Evolutionary conservation across 2,797 vertebrate species (phyloP), one percentile per base, ranked within the genome.

Genomic region (Scomberomorus guttatus): DNA sequence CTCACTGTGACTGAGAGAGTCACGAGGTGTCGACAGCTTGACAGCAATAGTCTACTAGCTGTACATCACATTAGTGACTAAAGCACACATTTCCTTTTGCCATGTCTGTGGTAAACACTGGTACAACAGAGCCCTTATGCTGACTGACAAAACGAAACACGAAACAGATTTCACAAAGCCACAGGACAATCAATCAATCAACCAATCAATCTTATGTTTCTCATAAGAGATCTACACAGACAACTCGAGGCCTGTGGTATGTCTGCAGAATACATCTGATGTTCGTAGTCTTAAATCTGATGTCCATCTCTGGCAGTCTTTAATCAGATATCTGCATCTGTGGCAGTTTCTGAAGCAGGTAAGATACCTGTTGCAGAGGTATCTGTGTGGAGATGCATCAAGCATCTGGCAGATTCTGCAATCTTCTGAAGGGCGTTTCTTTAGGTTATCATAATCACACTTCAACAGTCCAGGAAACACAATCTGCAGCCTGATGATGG

Each of bases 41-140:
- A 80, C 32, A 72, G 75, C 62, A 54, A 67, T 20, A 69, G 61
- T 70, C 52, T n/a, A 20, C 22, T 42, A 62, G 51, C 61, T 56
- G 48, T 48, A 44, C 67, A 51, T 70, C 76, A 75, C 61, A 84
- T 79, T 60, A 82, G 51, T 60, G 62, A 76, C 69, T 62, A 70
- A 84, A 83, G 75, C 69, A 74, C 61, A 64, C 4, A 62, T 70
- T 83, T 56, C 34, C 44, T 66, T 70, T 78, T 24, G 24, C 55
- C 32, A 22, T 6, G 34, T 75, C 37, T 67, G 80, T 78, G 80
- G 79, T 81, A 75, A 87, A 91, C 79, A 75, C 77, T 67, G 85
- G 82, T 90, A 77, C 51, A 76, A 85, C 77, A 39, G 81, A 95
- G 94, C 93, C 92, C 91, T 95, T 94, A 73, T 85, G 78, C 67